Percentiles rank a stretch among this genome's conserved stretches.
These are phyloP conservation scores for Bombylius major DNA, from an alignment of 2,888 invertebrate genomes.

Conservation along the genomic window DNA sequence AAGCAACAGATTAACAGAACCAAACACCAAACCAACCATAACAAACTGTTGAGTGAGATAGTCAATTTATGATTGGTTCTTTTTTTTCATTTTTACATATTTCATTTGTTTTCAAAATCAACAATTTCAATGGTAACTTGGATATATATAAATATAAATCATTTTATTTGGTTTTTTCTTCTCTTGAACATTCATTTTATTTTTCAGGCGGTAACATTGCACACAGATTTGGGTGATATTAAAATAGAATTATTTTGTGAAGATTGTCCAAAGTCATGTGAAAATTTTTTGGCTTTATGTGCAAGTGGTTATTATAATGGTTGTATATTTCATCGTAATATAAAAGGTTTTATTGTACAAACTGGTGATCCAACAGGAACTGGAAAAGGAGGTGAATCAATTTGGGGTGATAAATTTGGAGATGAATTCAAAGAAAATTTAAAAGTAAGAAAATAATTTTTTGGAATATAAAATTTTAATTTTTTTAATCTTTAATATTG, in stretches of 20 bases:
- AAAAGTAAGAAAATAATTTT: conserved; percentile 44
- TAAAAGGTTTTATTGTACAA: conserved; percentile 83
- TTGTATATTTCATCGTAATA: conserved; percentile 88
- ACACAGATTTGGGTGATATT: conserved; percentile 95
- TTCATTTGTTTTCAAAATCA: no score
- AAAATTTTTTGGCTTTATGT: conserved; percentile 94
- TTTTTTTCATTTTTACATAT: no score
- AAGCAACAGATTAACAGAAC: no score
- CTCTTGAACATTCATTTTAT: background rate
- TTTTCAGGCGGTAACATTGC: conserved; percentile 38
- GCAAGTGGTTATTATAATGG: conserved; percentile 93
- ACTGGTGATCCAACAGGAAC: conserved; percentile 79
- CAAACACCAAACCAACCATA: no score
- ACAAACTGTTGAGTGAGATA: no score
- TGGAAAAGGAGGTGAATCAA: conserved; percentile 93
- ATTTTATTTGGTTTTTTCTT: no score
- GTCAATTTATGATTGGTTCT: no score
- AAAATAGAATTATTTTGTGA: conserved; percentile 96
- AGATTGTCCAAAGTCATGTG: conserved; percentile 86
- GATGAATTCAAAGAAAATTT: conserved; percentile 94
- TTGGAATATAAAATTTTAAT: background rate
- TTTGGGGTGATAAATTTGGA: conserved; percentile 94
- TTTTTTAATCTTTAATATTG: conserved; percentile 6
- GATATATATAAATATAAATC: no score
- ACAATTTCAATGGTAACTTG: no score